Evolutionary conservation across 2,888 invertebrate species (phyloP), one percentile per base, ranked within the genome.

Genomic region (Tipula lateralis): DNA sequence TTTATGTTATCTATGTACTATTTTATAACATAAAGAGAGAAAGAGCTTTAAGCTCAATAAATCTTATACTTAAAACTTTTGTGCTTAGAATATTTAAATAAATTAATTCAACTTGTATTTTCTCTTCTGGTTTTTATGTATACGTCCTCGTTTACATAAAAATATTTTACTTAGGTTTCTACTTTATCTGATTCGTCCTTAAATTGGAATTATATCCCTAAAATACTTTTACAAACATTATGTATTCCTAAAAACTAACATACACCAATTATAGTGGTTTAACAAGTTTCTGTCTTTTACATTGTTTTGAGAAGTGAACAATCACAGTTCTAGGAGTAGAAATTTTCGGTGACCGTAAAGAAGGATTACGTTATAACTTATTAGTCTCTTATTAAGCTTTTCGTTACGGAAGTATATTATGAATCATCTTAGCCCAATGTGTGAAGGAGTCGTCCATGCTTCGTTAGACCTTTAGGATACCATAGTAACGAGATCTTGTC

Each of bases 1-100:
- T 50, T 1, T 16, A 3, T 16, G 2, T 24, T 66, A 66, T 66
- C 66, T 66, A 24, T 66, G 24, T 1, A 50, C 19, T 66, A 9
- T 44, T 3, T 44, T 16, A 44, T 44, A 16, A 44, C 7, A 4
- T 24, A 66, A 66, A 66, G 9, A 39, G 13, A 39, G 32, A 7
- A 66, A 66, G 24, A 66, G 24, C 66, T 66, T 66, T 66, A 66
- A 66, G 66, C 66, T 66, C 66, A 66, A 66, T 66, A 66, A 66
- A 66, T 66, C 66, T 66, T 66, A 66, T 24, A 66, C 66, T 66
- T 66, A 66, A 66, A 66, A 66, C 66, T 66, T 66, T 66, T 24
- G 19, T 66, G 19, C 66, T 66, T 19, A 66, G 9, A 66, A 66
- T 12, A 66, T 66, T 66, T 66, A 66, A 66, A 66, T 66, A 66